Conservation (phyloP, 2,797 vertebrate species). For the Clarias fuscus region DNA sequence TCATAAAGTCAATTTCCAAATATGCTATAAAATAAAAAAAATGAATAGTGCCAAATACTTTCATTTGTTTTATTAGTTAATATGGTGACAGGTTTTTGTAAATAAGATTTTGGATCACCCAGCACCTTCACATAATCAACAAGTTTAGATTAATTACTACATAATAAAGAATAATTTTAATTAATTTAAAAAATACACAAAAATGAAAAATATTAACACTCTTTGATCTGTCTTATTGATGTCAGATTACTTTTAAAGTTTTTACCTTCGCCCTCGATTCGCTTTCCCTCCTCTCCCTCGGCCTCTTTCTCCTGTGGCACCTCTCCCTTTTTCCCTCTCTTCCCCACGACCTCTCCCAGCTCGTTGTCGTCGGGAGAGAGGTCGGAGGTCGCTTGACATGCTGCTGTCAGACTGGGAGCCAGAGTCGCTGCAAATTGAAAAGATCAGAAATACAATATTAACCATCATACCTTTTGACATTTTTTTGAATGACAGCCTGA, state of each 20-base stretch:
- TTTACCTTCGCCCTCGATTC: conserved; percentile 81
- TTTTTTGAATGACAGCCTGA: neutral
- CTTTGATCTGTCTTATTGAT: neutral
- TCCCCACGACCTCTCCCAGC: conserved; percentile 75
- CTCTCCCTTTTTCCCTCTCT: conserved; percentile 75
- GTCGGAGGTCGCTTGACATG: conserved; percentile 81
- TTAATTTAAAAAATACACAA: neutral
- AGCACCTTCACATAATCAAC: neutral
- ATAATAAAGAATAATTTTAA: no score
- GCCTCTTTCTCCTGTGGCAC: conserved; percentile 78
- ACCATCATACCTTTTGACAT: neutral
- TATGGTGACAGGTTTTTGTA: no score
- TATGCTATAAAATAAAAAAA: neutral
- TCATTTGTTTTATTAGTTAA: neutral
- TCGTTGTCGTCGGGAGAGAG: conserved; percentile 80
- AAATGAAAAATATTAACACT: neutral
- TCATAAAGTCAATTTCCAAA: neutral
- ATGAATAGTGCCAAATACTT: neutral
- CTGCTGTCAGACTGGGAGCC: conserved; percentile 89
- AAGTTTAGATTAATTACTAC: neutral
- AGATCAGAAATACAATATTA: neutral
- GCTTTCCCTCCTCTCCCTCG: conserved; percentile 85
- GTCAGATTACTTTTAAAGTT: neutral
- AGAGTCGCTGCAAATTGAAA: conserved; percentile 76
- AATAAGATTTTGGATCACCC: no score